Evolutionary conservation across 2,888 invertebrate species (phyloP).

Genomic region (Uropetala carovei): DNA sequence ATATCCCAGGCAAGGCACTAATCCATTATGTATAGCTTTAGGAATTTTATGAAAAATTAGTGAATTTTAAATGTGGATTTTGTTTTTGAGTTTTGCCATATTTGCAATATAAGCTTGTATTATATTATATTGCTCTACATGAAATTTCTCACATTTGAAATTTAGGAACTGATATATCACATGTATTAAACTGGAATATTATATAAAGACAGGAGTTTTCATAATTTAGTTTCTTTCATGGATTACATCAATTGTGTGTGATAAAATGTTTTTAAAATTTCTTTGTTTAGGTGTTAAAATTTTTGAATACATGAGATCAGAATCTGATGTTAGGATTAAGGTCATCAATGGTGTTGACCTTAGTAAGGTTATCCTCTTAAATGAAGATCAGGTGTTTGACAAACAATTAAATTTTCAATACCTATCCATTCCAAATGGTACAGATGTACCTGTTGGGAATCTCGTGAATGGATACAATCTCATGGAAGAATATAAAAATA

Average conservation of each 20-base stretch:
- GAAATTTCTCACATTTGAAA: too few species aligned
- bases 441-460: conserved; percentile 30
- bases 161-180: too few species aligned
- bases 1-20: neutral
- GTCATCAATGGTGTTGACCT: neutral
- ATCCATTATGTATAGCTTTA: too few species aligned
- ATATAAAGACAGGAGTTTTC: too few species aligned
- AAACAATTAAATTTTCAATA: conserved; percentile 25
- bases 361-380: neutral
- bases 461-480: conserved; percentile 39
- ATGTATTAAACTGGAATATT: too few species aligned
- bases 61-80: too few species aligned
- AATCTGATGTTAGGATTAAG: neutral
- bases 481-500: conserved; percentile 14
- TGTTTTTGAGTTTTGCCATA: too few species aligned
- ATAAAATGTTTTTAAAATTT: neutral
- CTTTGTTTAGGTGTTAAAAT: neutral
- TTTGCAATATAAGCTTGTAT: too few species aligned
- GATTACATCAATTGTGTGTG: neutral
- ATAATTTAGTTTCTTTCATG: neutral
- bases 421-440: neutral
- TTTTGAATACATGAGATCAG: neutral
- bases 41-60: too few species aligned
- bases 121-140: too few species aligned
- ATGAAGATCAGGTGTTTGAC: neutral